These are phyloP conservation scores for Nipponia nippon DNA, from an alignment of 2,113 vertebrate genomes.

Conservation along the genomic window DNA sequence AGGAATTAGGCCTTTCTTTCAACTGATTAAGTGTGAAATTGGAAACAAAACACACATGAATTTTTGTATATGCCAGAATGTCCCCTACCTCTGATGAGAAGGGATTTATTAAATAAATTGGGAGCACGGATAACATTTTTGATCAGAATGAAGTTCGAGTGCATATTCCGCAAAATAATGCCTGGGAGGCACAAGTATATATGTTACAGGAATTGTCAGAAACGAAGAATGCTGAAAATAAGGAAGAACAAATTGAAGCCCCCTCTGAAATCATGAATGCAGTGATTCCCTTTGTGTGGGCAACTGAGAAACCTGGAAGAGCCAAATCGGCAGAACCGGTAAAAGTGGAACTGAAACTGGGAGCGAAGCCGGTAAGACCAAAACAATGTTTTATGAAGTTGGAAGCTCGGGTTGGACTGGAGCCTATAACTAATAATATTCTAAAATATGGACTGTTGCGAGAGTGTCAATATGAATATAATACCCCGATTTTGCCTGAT, in stretches of 20 bases:
- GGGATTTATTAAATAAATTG: too few species aligned
- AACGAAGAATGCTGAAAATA: not conserved
- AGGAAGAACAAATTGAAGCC: too few species aligned
- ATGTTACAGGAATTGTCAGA: too few species aligned
- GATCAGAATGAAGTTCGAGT: not conserved
- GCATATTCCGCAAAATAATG: not conserved
- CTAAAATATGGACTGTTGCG: not conserved
- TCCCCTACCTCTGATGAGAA: too few species aligned
- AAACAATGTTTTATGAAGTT: not conserved
- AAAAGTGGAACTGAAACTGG: not conserved
- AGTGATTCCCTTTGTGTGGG: too few species aligned
- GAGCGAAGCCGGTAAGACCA: not conserved
- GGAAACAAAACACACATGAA: too few species aligned
- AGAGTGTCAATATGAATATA: not conserved
- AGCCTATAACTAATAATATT: not conserved
- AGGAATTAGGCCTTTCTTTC: too few species aligned
- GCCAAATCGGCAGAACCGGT: not conserved
- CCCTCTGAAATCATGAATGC: not conserved
- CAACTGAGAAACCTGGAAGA: not conserved
- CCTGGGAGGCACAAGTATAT: not conserved
- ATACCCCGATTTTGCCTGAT: not conserved
- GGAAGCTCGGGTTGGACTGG: not conserved
- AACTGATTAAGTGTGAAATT: too few species aligned
- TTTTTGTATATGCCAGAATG: too few species aligned
- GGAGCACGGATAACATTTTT: too few species aligned